These are phyloP conservation scores for Xiphophorus maculatus DNA, from an alignment of 2,113 vertebrate species.

Conservation along the genomic window DNA sequence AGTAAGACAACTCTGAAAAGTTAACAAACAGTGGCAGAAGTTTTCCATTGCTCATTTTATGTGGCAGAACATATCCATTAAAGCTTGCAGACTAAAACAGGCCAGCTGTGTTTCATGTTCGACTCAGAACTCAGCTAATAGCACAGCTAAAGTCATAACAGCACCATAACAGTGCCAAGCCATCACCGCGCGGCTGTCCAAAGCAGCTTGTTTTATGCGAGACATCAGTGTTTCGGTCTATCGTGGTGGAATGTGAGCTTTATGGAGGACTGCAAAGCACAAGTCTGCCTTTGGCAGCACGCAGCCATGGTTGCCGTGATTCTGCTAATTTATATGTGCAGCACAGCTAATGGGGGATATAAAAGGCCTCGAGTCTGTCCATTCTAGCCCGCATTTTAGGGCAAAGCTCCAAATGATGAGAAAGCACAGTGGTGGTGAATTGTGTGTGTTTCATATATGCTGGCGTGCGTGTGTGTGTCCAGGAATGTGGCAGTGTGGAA, in stretches of 20 bases:
- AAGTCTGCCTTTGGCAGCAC: conserved; percentile 53
- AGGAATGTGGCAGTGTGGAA: background rate
- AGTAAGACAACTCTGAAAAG: conserved; percentile 9
- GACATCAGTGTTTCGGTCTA: conserved; percentile 41
- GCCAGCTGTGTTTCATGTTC: conserved; percentile 41
- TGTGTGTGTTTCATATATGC: conserved; percentile 1
- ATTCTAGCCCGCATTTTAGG: conserved; percentile 53
- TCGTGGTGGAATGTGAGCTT: conserved; percentile 52
- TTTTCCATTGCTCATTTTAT: conserved; percentile 49
- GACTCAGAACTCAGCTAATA: background rate
- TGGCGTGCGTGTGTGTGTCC: background rate
- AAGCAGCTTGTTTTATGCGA: conserved; percentile 56
- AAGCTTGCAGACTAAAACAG: conserved; percentile 51
- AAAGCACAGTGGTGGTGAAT: conserved; percentile 27
- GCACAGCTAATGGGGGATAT: conserved; percentile 63
- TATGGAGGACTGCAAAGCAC: conserved; percentile 55
- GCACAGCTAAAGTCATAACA: conserved; percentile 58
- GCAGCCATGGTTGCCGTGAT: conserved; percentile 37
- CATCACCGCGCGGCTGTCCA: conserved; percentile 54
- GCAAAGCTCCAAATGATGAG: conserved; percentile 57
- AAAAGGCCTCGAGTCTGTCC: conserved; percentile 59
- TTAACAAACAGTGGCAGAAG: conserved; percentile 41
- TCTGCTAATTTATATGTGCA: conserved; percentile 63
- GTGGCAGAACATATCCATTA: conserved; percentile 51
- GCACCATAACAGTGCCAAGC: conserved; percentile 46